phyloP scores from a whole-genome alignment of 2,888 invertebrate genomes.

The Scelioninae gen. 1 region DNA sequence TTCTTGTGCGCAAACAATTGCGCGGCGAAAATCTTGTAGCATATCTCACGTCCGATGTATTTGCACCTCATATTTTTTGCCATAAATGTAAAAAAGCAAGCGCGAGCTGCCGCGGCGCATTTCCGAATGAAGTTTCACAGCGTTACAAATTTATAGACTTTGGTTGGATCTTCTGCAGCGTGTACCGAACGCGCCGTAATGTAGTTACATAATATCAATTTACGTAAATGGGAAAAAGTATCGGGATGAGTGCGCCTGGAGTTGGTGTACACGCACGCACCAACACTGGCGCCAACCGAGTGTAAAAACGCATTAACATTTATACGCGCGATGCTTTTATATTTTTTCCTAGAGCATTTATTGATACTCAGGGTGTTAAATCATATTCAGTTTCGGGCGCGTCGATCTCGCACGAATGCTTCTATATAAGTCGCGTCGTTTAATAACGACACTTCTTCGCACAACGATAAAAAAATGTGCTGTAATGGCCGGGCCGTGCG shows the following conservation, averaged over 20 bases:
- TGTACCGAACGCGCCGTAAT: constrained; percentile 59
- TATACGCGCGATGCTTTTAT: constrained; percentile 44
- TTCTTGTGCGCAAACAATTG: no score
- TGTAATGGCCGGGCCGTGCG: constrained; percentile 12
- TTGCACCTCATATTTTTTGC: no score
- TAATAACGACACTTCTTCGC: constrained; percentile 39
- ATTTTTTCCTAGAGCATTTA: constrained; percentile 24
- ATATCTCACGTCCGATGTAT: no score
- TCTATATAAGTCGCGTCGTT: constrained; percentile 38
- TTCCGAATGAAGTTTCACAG: no score
- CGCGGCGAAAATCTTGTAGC: no score
- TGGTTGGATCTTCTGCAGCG: constrained; percentile 61
- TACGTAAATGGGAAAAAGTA: constrained; percentile 82
- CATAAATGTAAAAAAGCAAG: no score
- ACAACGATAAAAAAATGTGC: constrained; percentile 30
- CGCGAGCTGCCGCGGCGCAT: no score
- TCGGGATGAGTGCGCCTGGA: constrained; percentile 76
- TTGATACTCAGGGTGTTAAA: constrained; percentile 47
- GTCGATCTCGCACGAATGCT: constrained; percentile 9
- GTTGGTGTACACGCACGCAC: background rate
- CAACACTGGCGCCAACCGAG: constrained; percentile 37
- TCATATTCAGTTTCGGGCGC: constrained; percentile 31
- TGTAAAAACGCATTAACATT: constrained; percentile 58
- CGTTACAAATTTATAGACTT: no score
- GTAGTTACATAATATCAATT: constrained; percentile 81